Evolutionary conservation across 2,888 invertebrate genomes (phyloP), one percentile per base, ranked within the genome.

Genomic region (Metalampra italica): DNA sequence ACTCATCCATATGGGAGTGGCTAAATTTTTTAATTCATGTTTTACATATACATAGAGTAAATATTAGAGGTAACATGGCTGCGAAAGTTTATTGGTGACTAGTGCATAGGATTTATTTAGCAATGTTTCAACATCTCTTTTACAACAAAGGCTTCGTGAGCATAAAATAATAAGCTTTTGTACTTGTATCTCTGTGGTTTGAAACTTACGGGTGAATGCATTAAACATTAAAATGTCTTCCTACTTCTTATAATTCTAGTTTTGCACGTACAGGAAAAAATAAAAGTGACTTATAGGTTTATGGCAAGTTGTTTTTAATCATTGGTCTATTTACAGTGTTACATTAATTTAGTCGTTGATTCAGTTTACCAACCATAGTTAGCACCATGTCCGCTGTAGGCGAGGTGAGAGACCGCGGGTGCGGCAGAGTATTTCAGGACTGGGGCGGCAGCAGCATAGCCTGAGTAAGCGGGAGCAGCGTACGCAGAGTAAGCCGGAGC

Each of bases 321-420:
- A 64, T 66, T 70, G 49, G 55, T 71, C 60, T 80, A 79, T 78
- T 71, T 79, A 65, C 52, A 63, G 53, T 56, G 58, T 71, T 79
- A 65, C 52, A 63, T 53, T 56, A 59, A 50, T 59, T 53, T 56
- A 57, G 48, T 59, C 50, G 55, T 55, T 53, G 69, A 73, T 75
- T 71, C 74, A 74, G 77, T 78, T 91, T 90, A 93, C 91, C 91
- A 93, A 61, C 87, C 92, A 73, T 93, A 93, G 68, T 91, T 90
- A 57, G 91, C 91, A 59, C 92, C 93, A 57, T 92, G 90, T 54
- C 91, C 93, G 65, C 90, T 89, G 88, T 93, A 93, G 56, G 90
- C 81, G 66, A 91, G 86, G 75, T 92, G 92, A 52, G 93, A 91
- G 15, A 92, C 92, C 57, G 90, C 90, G 57, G 92, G 91, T 43